Conservation (phyloP, 1,140 invertebrate genomes). For the Orchestia grillus region DNA sequence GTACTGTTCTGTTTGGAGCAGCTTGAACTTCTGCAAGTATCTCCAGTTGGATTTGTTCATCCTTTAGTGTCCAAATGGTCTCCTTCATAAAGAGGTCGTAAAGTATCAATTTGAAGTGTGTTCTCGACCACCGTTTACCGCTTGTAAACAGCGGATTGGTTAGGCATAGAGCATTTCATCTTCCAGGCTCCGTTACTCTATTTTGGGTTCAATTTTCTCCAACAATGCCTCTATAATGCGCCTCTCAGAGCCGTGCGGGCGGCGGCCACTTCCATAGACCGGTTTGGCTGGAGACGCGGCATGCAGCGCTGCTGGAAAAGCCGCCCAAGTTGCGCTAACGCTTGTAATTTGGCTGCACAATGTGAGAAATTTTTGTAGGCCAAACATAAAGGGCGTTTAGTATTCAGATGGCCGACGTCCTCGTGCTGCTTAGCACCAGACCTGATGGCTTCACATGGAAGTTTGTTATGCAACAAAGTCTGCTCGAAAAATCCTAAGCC, state of each 20-base stretch:
- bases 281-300: not conserved
- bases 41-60: too few relatives aligned
- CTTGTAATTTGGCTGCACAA: constrained; percentile 2
- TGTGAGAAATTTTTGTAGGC: not conserved
- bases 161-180: not conserved
- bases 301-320: not conserved
- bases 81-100: not conserved
- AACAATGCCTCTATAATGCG: not conserved
- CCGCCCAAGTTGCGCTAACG: not conserved
- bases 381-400: not conserved
- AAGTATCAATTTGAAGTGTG: not conserved
- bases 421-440: not conserved
- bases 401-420: not conserved
- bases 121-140: not conserved
- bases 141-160: not conserved
- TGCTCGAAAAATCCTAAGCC: not conserved
- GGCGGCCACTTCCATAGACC: not conserved
- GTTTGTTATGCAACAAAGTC: not conserved
- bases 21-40: too few relatives aligned
- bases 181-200: not conserved
- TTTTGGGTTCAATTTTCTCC: not conserved
- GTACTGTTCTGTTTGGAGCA: too few relatives aligned
- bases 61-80: not conserved
- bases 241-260: not conserved
- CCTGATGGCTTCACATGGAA: not conserved